Evolutionary conservation across 1,140 invertebrate species (phyloP), one percentile per base, ranked within the genome.

Genomic region (Yoshiicerus persimilis): DNA sequence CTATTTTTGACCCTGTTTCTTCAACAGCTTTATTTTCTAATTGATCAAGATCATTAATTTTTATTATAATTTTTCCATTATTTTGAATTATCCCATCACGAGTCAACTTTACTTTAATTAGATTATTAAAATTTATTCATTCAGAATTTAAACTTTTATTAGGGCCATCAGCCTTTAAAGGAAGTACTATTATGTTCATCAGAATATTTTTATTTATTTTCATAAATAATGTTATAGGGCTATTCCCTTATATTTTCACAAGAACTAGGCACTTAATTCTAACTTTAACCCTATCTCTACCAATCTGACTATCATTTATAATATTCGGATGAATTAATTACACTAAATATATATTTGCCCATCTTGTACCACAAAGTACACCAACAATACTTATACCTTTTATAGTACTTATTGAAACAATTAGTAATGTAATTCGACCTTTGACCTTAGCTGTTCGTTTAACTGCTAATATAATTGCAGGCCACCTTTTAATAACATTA

Each of bases 381-480:
- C n/a, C n/a, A n/a, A n/a, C n/a, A n/a, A n/a, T n/a, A n/a, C n/a
- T n/a, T n/a, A n/a, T n/a, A n/a, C n/a, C n/a, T n/a, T n/a, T n/a
- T n/a, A n/a, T n/a, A n/a, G n/a, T n/a, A n/a, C n/a, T n/a, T n/a
- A n/a, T n/a, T n/a, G n/a, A n/a, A n/a, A n/a, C n/a, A n/a, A n/a
- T n/a, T n/a, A n/a, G n/a, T n/a, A n/a, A n/a, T n/a, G n/a, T n/a
- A n/a, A n/a, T n/a, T n/a, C n/a, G n/a, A n/a, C n/a, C n/a, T n/a
- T n/a, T n/a, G 91, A 95, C 94, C 3, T 92, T 95, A 93, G 93
- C 94, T 41, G 93, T 95, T 86, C 95, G 95, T 88, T 91, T 95
- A 93, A 93, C 94, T 11, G 95, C 95, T 62, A 95, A 95, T 93
- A 95, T 95, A 94, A 95, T 95, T 93, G 94, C 95, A 16, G 95